phyloP scores from a whole-genome alignment of 2,888 invertebrate genomes.

The Lampropteryx suffumata region DNA sequence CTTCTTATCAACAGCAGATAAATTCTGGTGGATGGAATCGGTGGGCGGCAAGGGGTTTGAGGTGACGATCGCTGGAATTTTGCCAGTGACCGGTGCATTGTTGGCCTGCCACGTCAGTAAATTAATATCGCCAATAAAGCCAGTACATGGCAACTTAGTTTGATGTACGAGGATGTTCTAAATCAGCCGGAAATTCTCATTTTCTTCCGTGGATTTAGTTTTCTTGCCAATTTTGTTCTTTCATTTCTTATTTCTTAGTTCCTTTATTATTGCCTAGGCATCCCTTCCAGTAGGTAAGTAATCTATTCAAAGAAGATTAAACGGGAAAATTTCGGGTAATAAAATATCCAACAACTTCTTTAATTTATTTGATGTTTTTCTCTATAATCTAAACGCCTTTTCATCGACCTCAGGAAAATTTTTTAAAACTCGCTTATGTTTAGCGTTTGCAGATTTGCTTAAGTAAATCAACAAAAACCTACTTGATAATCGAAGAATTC shows the following conservation, averaged over 20 bases:
- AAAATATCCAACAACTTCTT: neutral
- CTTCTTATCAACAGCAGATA: conserved; percentile 57
- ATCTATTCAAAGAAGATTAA: neutral
- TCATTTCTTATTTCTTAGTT: conserved; percentile 2
- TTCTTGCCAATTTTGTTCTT: conserved; percentile 23
- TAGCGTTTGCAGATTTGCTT: conserved; percentile 18
- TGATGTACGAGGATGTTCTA: conserved; percentile 26
- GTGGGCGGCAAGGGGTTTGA: conserved; percentile 40
- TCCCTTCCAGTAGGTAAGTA: neutral
- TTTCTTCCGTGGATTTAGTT: conserved; percentile 11
- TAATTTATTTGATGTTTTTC: neutral
- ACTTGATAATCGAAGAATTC: conserved; percentile 53
- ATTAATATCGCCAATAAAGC: conserved; percentile 71
- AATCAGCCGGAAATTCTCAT: conserved; percentile 12
- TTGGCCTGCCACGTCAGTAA: conserved; percentile 66
- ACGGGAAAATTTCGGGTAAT: no score
- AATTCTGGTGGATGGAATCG: conserved; percentile 54
- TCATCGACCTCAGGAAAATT: neutral
- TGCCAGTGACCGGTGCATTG: conserved; percentile 68
- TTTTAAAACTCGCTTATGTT: conserved; percentile 15
- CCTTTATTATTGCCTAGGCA: neutral
- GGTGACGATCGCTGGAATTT: conserved; percentile 57
- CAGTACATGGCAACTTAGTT: conserved; percentile 49
- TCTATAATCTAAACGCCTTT: neutral
- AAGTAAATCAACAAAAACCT: conserved; percentile 19